phyloP scores from a whole-genome alignment of 2,888 invertebrate genomes.

The Ophion obscuratus region DNA sequence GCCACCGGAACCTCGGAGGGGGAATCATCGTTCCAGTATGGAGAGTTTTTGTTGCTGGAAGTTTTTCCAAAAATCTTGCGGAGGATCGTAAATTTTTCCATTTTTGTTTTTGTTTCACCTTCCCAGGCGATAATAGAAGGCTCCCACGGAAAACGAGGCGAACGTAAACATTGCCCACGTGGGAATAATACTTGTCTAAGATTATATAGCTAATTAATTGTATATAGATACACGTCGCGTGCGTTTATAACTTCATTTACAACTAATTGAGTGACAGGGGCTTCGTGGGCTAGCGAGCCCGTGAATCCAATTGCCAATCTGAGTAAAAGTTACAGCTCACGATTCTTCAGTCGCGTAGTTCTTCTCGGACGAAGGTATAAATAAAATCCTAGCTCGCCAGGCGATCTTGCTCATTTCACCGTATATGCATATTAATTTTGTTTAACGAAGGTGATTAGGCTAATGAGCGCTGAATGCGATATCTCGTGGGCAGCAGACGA shows the following conservation, averaged over 20 bases:
- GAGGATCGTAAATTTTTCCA: too few relatives aligned
- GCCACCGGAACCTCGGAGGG: constrained; percentile 46
- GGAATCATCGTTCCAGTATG: too few relatives aligned
- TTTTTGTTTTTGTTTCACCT: too few relatives aligned
- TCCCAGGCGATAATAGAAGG: not conserved
- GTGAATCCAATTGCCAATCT: constrained; percentile 16
- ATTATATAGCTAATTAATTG: not conserved
- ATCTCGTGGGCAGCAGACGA: constrained; percentile 63
- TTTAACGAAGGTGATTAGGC: constrained; percentile 81
- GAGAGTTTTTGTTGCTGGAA: too few relatives aligned
- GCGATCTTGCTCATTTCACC: constrained; percentile 70
- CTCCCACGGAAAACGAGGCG: not conserved
- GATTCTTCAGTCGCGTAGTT: constrained; percentile 37
- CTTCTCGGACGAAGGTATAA: constrained; percentile 53
- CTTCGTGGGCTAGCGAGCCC: constrained; percentile 18
- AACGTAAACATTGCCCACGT: not conserved
- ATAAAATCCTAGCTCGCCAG: constrained; percentile 72
- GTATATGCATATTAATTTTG: constrained; percentile 81
- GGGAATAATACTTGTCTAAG: not conserved
- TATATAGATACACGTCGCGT: constrained; percentile 19
- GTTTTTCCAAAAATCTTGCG: too few relatives aligned
- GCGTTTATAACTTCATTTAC: constrained; percentile 70
- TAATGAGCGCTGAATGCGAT: constrained; percentile 79
- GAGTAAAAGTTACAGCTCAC: constrained; percentile 28
- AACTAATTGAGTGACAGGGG: constrained; percentile 80